These are phyloP conservation scores for Lysandra coridon DNA, from an alignment of 2,888 invertebrate species.

Conservation along the genomic window DNA sequence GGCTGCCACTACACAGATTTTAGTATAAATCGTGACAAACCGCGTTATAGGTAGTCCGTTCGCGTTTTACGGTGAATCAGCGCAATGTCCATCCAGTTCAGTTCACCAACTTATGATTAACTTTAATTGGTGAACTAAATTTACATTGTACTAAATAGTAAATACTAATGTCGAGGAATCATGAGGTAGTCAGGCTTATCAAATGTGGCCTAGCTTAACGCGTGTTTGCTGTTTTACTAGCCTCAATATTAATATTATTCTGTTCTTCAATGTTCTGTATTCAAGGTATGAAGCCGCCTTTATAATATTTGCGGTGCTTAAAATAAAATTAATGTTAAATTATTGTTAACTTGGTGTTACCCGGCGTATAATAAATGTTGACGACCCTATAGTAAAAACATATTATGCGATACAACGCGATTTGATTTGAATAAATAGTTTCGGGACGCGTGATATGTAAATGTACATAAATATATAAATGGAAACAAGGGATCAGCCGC, in stretches of 20 bases:
- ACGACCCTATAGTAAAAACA: slow-evolving; percentile 24
- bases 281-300: too few relatives aligned
- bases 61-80: too few relatives aligned
- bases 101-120: too few relatives aligned
- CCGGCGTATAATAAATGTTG: neutral
- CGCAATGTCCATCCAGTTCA: too few relatives aligned
- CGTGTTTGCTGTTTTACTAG: too few relatives aligned
- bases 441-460: slow-evolving; percentile 44
- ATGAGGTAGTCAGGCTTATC: neutral
- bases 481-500: slow-evolving; percentile 33
- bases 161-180: too few relatives aligned
- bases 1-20: neutral
- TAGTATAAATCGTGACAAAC: neutral
- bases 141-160: neutral
- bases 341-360: neutral
- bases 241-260: too few relatives aligned
- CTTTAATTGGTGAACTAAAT: neutral
- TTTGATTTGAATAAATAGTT: slow-evolving; percentile 53
- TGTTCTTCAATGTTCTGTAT: too few relatives aligned
- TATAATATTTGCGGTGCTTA: too few relatives aligned
- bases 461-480: slow-evolving; percentile 36
- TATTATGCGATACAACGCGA: slow-evolving; percentile 50
- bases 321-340: too few relatives aligned
- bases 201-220: too few relatives aligned
- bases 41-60: neutral